phyloP scores from a whole-genome alignment of 2,888 invertebrate species.

The Dryobota labecula region DNA sequence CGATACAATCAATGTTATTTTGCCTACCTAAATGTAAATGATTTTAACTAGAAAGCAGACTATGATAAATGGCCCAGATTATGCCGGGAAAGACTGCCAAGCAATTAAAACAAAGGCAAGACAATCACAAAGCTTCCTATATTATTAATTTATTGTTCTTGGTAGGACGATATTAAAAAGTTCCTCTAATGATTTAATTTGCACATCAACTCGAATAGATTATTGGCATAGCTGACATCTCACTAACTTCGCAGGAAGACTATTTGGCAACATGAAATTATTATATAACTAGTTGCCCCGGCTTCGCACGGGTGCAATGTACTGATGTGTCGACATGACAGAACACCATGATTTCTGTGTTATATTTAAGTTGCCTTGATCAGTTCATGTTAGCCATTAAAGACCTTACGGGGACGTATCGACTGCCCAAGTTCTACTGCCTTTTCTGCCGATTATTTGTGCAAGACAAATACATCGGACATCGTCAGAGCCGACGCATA shows the following conservation, averaged over 20 bases:
- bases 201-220: constrained; percentile 26
- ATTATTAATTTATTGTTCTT: constrained; percentile 22
- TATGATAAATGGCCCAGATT: background rate
- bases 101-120: constrained; percentile 18
- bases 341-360: background rate
- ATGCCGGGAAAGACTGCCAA: constrained; percentile 16
- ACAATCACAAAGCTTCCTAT: background rate
- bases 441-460: too few relatives aligned
- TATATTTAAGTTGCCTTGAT: background rate
- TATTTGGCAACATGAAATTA: constrained; percentile 49
- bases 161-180: constrained; percentile 8
- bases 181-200: constrained; percentile 23
- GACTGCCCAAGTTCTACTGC: too few relatives aligned
- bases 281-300: constrained; percentile 7
- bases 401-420: too few relatives aligned
- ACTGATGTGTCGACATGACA: too few relatives aligned
- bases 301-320: background rate
- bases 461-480: too few relatives aligned
- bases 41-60: constrained; percentile 1
- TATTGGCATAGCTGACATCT: constrained; percentile 34
- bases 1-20: background rate
- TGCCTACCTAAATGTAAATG: background rate
- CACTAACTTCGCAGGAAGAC: constrained; percentile 43
- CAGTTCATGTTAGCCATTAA: too few relatives aligned
- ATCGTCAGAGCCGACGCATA: too few relatives aligned